Conservation (phyloP, 2,797 vertebrate genomes). For the Phalanger gymnotis region DNA sequence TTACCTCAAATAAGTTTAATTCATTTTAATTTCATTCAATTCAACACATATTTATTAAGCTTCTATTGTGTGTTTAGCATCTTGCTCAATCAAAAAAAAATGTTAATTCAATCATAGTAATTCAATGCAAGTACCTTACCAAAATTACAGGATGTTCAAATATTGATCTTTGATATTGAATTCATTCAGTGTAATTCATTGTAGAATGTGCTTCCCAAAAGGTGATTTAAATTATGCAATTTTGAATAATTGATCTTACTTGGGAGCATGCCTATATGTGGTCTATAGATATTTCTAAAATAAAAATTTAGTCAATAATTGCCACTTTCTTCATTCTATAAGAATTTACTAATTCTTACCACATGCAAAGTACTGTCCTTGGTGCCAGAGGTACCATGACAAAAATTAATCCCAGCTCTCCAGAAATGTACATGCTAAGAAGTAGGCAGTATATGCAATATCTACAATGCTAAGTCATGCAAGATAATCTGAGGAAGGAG, state of each 20-base stretch:
- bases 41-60: background rate
- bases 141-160: background rate
- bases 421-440: background rate
- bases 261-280: background rate
- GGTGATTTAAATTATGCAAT: background rate
- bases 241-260: background rate
- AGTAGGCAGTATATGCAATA: background rate
- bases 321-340: background rate
- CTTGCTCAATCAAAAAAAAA: background rate
- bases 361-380: background rate
- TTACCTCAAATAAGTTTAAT: background rate
- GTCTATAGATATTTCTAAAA: background rate
- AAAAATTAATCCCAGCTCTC: background rate
- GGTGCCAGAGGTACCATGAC: background rate
- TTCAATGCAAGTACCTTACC: background rate
- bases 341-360: background rate
- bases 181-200: background rate
- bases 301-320: background rate
- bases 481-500: background rate
- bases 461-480: background rate
- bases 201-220: background rate
- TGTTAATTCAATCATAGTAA: background rate
- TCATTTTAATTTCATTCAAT: background rate
- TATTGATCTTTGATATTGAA: background rate
- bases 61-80: background rate